Evolutionary conservation across 2,888 invertebrate species (phyloP), one percentile per base, ranked within the genome.

Genomic region (Acronicta aceris): DNA sequence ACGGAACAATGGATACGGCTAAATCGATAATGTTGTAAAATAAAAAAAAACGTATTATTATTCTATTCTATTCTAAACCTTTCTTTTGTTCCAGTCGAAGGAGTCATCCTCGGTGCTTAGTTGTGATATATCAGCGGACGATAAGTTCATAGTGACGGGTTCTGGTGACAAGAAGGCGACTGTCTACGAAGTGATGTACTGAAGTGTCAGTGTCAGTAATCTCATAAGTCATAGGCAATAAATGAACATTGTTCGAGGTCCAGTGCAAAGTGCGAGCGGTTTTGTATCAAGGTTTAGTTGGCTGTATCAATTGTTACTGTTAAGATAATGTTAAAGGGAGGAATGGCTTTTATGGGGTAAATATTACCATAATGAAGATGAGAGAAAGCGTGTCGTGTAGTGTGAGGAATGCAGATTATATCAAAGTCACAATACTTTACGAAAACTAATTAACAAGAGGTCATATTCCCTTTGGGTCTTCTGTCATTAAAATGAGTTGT

Each of bases 151-250:
- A 84, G 98, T 99, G 82, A 99, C 99, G 49, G 99, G 99, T 70
- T 99, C 99, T 43, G 99, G 99, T 60, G 99, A 99, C 93, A 99
- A 99, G 94, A 99, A 99, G 91, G 99, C 99, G 78, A 99, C 99
- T 54, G 97, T 99, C 74, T 99, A 99, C 92, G 98, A 99, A 96
- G 99, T 99, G 84, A 96, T 98, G 92, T 98, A 98, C 95, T 98
- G 81, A 90, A 79, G 57, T 68, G 67, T 80, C 69, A 81, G 69
- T 66, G 62, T 67, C 67, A 46, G 79, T 69, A 81, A 83, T 82
- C 81, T 81, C 84, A 81, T 81, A 79, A 57, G 76, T 57, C 53
- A 74, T 67, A 67, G 78, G 76, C 79, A 81, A 79, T 81, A 79
- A 66, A 72, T 75, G 78, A 75, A 78, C 76, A 56, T 74, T 70